phyloP scores from a whole-genome alignment of 2,888 invertebrate genomes.

The Thera obeliscata region DNA sequence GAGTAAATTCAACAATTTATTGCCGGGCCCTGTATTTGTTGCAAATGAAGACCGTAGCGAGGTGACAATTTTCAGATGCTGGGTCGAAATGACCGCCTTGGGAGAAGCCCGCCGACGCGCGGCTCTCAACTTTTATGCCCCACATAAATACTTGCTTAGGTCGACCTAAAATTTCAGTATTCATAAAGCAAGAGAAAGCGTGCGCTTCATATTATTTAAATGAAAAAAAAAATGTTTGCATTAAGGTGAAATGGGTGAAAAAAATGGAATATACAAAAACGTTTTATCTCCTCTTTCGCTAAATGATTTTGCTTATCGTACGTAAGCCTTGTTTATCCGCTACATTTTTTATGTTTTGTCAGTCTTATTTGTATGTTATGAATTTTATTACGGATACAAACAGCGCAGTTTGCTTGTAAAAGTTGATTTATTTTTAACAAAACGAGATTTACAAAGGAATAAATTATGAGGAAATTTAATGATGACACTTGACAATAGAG shows the following conservation, averaged over 20 bases:
- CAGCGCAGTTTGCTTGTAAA: slow-evolving; percentile 16
- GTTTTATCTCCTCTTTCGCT: slow-evolving; percentile 43
- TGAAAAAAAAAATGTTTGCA: slow-evolving; percentile 40
- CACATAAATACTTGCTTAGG: slow-evolving; percentile 51
- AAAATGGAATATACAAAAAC: slow-evolving; percentile 41
- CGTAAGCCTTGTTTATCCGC: slow-evolving; percentile 42
- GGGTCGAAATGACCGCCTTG: slow-evolving; percentile 71
- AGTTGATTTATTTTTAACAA: slow-evolving; percentile 15
- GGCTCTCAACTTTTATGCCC: slow-evolving; percentile 63
- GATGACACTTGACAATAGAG: too few relatives aligned
- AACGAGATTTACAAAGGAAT: slow-evolving; percentile 2
- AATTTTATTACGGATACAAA: slow-evolving; percentile 26
- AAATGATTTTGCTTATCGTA: slow-evolving; percentile 47
- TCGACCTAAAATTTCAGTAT: slow-evolving; percentile 35
- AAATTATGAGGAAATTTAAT: background rate
- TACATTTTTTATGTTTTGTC: slow-evolving; percentile 42
- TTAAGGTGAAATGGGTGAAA: slow-evolving; percentile 39
- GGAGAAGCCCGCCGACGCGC: slow-evolving; percentile 52
- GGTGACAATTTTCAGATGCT: slow-evolving; percentile 79
- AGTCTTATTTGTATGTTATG: slow-evolving; percentile 38
- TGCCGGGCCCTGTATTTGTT: slow-evolving; percentile 78
- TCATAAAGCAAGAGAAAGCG: slow-evolving; percentile 37
- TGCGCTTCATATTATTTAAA: slow-evolving; percentile 39
- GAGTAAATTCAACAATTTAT: slow-evolving; percentile 81
- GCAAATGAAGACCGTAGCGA: slow-evolving; percentile 79